These are phyloP conservation scores for Frieseomelitta varia DNA, from an alignment of 1,140 invertebrate genomes.

Conservation along the genomic window DNA sequence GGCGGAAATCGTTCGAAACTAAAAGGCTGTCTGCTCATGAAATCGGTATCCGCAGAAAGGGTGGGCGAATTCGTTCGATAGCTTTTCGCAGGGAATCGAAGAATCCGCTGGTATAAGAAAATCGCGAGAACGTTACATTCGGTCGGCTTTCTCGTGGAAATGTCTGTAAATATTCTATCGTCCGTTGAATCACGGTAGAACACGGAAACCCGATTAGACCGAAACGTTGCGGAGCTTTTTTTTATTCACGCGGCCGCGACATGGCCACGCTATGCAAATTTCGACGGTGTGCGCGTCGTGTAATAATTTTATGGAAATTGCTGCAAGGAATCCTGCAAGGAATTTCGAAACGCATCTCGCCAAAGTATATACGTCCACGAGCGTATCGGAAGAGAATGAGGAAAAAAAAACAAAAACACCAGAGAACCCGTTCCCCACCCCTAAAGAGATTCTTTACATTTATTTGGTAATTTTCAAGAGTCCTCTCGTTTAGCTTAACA, in stretches of 20 bases:
- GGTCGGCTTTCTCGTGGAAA: not conserved
- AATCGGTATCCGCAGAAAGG: not conserved
- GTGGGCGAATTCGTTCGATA: not conserved
- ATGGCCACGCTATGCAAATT: conserved; percentile 62
- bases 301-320: conserved; percentile 70
- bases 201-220: conserved; percentile 62
- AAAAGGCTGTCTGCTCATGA: not conserved
- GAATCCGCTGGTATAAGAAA: not conserved
- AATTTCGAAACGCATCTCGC: conserved; percentile 41
- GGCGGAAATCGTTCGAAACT: not conserved
- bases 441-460: not conserved
- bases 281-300: conserved; percentile 25
- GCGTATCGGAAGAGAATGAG: conserved; percentile 8
- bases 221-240: conserved; percentile 43
- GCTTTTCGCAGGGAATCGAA: conserved; percentile 2
- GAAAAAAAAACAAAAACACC: not conserved
- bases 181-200: conserved; percentile 22
- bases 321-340: conserved; percentile 51
- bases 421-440: no score
- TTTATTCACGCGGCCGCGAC: conserved; percentile 43
- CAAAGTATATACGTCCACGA: not conserved
- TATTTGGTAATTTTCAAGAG: not conserved
- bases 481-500: not conserved
- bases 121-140: not conserved
- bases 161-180: conserved; percentile 37